phyloP scores from a whole-genome alignment of 2,888 invertebrate genomes.

The Pristionchus fissidentatus region DNA sequence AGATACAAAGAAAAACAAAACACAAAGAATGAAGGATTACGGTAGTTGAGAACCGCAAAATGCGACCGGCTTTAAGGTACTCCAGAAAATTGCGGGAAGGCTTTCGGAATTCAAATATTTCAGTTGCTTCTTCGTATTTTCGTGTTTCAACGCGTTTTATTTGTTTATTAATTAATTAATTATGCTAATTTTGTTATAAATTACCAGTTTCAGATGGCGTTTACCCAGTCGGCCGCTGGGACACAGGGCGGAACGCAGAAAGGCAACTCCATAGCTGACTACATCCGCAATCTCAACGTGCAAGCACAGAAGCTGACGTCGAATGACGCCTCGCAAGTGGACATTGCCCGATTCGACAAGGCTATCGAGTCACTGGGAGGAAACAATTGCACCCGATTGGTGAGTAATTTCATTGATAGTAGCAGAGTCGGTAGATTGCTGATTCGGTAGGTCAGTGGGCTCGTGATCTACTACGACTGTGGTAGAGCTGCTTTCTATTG shows the following conservation, averaged over 20 bases:
- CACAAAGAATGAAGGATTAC: not conserved
- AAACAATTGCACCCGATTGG: not conserved
- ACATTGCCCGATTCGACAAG: conserved; percentile 1
- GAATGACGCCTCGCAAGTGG: not conserved
- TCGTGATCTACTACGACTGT: no score
- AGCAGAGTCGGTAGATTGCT: no score
- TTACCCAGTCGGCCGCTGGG: not conserved
- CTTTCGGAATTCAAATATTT: not conserved
- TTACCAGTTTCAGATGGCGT: not conserved
- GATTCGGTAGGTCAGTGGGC: no score
- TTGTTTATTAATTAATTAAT: not conserved
- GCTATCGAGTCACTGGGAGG: not conserved
- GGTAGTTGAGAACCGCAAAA: not conserved
- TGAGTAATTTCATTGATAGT: no score
- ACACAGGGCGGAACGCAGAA: conserved; percentile 1
- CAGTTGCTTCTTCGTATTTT: not conserved
- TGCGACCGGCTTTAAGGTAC: not conserved
- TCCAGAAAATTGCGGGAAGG: not conserved
- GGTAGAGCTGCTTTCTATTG: no score
- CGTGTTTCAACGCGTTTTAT: not conserved
- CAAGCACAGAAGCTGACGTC: not conserved
- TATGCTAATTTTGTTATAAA: not conserved
- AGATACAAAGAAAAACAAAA: not conserved
- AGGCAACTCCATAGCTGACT: not conserved
- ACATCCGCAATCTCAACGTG: not conserved